phyloP scores from a whole-genome alignment of 1,140 invertebrate genomes.

The Nasonia longicornis region DNA sequence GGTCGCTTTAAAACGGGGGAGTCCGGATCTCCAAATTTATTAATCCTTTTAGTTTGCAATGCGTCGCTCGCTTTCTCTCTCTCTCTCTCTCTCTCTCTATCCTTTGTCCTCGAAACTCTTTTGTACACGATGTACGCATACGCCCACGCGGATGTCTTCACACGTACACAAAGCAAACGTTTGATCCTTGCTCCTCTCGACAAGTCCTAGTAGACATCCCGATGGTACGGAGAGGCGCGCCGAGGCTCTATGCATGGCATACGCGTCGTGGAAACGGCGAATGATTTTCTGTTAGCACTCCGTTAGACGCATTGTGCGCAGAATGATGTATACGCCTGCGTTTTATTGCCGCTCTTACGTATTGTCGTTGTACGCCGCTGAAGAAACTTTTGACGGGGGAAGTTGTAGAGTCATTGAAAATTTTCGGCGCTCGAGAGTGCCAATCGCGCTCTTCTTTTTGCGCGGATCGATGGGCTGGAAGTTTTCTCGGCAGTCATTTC shows the following conservation, averaged over 20 bases:
- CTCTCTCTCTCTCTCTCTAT: not conserved
- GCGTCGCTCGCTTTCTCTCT: constrained; percentile 6
- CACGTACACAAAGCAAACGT: not conserved
- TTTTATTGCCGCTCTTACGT: constrained; percentile 18
- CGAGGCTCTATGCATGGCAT: not conserved
- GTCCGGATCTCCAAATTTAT: not conserved
- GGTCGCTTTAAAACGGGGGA: too few relatives aligned
- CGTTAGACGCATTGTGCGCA: constrained; percentile 31
- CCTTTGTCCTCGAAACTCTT: constrained; percentile 6
- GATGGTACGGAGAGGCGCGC: constrained; percentile 41
- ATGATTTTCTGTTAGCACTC: constrained; percentile 36
- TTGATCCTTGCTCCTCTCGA: constrained; percentile 27
- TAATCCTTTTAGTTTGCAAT: constrained; percentile 8
- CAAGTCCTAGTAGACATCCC: constrained; percentile 42
- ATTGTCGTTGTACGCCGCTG: not conserved
- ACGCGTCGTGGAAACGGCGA: not conserved
- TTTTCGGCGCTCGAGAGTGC: not conserved
- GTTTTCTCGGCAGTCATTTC: not conserved
- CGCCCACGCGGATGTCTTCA: not conserved
- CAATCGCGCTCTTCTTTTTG: not conserved
- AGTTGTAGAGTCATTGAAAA: constrained; percentile 1
- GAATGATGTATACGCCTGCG: constrained; percentile 27
- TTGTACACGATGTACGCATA: not conserved
- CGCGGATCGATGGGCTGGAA: not conserved
- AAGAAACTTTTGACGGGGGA: constrained; percentile 13